Evolutionary conservation across 2,113 vertebrate species (phyloP), one percentile per base, ranked within the genome.

Genomic region (Brienomyrus brachyistius): DNA sequence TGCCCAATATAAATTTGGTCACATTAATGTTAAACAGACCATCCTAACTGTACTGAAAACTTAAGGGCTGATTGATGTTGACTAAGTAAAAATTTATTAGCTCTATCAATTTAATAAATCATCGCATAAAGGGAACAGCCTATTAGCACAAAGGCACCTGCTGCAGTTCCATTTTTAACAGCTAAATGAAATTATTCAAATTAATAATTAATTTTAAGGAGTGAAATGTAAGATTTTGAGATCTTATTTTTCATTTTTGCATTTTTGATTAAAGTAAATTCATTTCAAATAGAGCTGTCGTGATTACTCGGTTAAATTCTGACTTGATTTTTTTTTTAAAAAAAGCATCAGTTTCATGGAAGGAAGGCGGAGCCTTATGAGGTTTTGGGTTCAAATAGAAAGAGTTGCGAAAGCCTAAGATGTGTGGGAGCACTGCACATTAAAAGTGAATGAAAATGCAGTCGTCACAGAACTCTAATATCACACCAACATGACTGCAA

Each of bases 21-120:
- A 45, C 70, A 43, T 77, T 77, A 21, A 84, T 23, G 40, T 84
- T 45, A 84, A 84, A 84, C 40, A 84, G 15, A 84, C 40, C 80
- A 47, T 77, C 15, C 15, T 77, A 40, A 80, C 74, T 84, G 40
- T 82, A 82, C 40, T 23, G 45, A 48, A 48, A 48, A 48, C 82
- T 84, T 47, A 84, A 84, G 10, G 80, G 80, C 43, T 83, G 80
- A 83, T 83, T 77, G 70, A 77, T 40, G 17, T 40, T 31, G 31
- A 77, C 31, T 83, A 83, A 83, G 80, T 83, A 83, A 83, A 83
- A 23, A 47, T 83, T 23, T 80, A 66, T 66, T 66, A 66, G 59
- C 59, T 66, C 59, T 66, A 66, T 66, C 59, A 66, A 66, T 66
- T 66, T 66, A 66, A 66, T 66, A 27, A 66, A 27, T 66, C 70